Conservation (phyloP, 2,797 vertebrate species). For the Sandelia bainsii region DNA sequence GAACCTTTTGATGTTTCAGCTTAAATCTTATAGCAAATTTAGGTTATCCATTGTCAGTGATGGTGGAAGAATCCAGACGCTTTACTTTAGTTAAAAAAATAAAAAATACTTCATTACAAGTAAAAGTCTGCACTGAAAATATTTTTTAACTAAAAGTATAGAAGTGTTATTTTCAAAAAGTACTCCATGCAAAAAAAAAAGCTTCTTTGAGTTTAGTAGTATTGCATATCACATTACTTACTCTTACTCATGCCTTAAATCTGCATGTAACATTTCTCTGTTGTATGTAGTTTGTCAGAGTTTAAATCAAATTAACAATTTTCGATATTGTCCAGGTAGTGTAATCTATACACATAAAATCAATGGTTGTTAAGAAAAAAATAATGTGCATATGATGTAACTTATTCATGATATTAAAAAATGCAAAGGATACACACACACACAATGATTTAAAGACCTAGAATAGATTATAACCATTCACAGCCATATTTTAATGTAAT, state of each 20-base stretch:
- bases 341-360: neutral
- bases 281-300: neutral
- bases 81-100: neutral
- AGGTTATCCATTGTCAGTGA: neutral
- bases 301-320: neutral
- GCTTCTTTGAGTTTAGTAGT: neutral
- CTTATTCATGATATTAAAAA: too few relatives aligned
- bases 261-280: neutral
- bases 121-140: neutral
- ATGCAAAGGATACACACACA: too few relatives aligned
- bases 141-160: neutral
- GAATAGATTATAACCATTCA: too few relatives aligned
- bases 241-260: neutral
- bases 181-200: neutral
- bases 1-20: conserved; percentile 10
- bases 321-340: too few relatives aligned
- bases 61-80: neutral
- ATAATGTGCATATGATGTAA: neutral
- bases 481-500: neutral
- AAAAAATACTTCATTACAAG: neutral
- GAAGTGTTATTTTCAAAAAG: neutral
- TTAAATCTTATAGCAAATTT: conserved; percentile 14
- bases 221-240: neutral
- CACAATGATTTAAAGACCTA: too few relatives aligned
- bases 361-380: too few relatives aligned